Conservation (phyloP, 2,113 vertebrate species). For the Fregetta grallaria region DNA sequence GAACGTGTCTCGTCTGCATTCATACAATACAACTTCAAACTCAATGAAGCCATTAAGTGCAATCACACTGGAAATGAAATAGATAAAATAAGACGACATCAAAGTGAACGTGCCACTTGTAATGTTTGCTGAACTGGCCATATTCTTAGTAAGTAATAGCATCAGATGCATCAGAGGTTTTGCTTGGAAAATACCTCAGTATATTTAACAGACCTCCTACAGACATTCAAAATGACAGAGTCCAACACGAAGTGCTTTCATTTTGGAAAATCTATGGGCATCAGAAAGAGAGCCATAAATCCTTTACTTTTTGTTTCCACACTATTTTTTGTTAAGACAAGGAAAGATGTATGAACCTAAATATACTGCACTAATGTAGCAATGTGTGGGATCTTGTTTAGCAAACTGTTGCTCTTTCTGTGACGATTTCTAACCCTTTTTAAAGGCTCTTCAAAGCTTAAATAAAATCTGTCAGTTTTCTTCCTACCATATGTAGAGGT, state of each 20-base stretch:
- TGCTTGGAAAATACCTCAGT: neutral
- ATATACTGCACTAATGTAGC: neutral
- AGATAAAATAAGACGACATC: neutral
- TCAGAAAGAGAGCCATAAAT: neutral
- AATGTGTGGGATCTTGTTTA: neutral
- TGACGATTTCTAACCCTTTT: neutral
- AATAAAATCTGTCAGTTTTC: constrained; percentile 54
- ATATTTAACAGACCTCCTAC: neutral
- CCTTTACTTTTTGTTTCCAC: neutral
- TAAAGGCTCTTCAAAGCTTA: constrained; percentile 23
- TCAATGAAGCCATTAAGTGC: neutral
- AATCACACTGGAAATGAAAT: neutral
- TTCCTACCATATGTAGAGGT: constrained; percentile 42
- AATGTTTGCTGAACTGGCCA: neutral
- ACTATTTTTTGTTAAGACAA: neutral
- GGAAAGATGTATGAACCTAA: neutral
- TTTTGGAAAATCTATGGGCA: neutral
- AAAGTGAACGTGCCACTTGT: neutral
- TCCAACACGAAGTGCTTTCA: neutral
- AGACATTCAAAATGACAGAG: neutral
- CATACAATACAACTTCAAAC: neutral
- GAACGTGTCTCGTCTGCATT: neutral
- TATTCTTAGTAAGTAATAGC: neutral
- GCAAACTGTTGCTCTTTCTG: constrained; percentile 46
- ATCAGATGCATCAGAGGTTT: neutral